These are phyloP conservation scores for Parascotia fuliginaria DNA, from an alignment of 2,888 invertebrate species.

Conservation along the genomic window DNA sequence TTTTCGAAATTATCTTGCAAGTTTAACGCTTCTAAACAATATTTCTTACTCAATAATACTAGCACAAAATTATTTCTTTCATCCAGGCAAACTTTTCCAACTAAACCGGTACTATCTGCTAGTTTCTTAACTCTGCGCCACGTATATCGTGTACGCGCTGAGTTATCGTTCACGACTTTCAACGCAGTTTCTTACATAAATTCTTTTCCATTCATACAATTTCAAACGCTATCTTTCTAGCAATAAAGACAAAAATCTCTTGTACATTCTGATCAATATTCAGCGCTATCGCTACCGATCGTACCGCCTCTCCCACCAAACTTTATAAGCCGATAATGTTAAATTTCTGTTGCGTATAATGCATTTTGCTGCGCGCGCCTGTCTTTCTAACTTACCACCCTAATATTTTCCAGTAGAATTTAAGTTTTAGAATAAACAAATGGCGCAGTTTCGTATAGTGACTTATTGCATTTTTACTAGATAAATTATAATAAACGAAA, in stretches of 20 bases:
- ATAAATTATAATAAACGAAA: background rate
- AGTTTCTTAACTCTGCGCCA: conserved; percentile 38
- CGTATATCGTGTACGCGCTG: conserved; percentile 38
- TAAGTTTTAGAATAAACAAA: conserved; percentile 28
- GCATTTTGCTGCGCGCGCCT: conserved; percentile 24
- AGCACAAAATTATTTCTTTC: conserved; percentile 27
- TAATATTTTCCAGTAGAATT: conserved; percentile 30
- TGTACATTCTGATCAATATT: conserved; percentile 17
- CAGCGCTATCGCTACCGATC: conserved; percentile 26
- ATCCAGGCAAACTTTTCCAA: conserved; percentile 19
- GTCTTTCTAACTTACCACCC: conserved; percentile 26
- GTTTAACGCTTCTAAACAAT: conserved; percentile 2
- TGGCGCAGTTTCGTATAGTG: conserved; percentile 10
- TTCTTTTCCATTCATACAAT: conserved; percentile 20
- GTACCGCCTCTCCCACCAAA: conserved; percentile 30
- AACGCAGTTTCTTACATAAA: conserved; percentile 40
- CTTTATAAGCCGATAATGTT: conserved; percentile 46
- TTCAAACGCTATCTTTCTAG: conserved; percentile 20
- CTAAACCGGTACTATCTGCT: conserved; percentile 24
- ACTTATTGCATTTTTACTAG: conserved; percentile 22
- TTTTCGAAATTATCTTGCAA: background rate
- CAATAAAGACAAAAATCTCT: conserved; percentile 24
- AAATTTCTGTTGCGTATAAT: conserved; percentile 45
- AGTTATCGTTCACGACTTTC: conserved; percentile 43
- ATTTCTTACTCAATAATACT: conserved; percentile 16